phyloP scores from a whole-genome alignment of 1,140 invertebrate species.

The Mya arenaria region DNA sequence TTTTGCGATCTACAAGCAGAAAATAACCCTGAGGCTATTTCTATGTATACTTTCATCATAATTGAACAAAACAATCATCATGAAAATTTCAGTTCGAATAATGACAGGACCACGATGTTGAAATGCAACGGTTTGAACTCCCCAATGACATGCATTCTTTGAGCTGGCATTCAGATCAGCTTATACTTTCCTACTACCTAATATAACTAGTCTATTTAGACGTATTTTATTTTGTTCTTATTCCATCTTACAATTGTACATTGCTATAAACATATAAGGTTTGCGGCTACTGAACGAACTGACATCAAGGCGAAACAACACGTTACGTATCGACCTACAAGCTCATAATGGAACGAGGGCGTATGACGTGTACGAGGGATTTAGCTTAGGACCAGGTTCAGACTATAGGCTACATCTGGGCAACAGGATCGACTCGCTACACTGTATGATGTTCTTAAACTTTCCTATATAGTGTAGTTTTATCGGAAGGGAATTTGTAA shows the following conservation, averaged over 20 bases:
- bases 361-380: neutral
- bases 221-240: neutral
- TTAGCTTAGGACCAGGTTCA: neutral
- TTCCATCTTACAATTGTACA: too few relatives aligned
- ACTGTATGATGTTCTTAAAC: neutral
- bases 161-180: neutral
- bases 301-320: neutral
- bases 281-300: conserved; percentile 1
- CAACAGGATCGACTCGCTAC: neutral
- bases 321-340: conserved; percentile 16
- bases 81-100: too few relatives aligned
- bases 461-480: too few relatives aligned
- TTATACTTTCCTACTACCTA: neutral
- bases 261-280: too few relatives aligned
- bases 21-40: too few relatives aligned
- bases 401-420: neutral
- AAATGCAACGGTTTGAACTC: too few relatives aligned
- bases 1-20: too few relatives aligned
- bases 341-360: conserved; percentile 7
- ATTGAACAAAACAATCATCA: too few relatives aligned
- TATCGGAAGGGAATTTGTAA: too few relatives aligned
- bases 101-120: too few relatives aligned
- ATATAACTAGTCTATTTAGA: neutral
- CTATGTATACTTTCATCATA: too few relatives aligned
- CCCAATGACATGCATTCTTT: too few relatives aligned